These are phyloP conservation scores for Lophotis ruficrista DNA, from an alignment of 2,113 vertebrate genomes.

Conservation along the genomic window DNA sequence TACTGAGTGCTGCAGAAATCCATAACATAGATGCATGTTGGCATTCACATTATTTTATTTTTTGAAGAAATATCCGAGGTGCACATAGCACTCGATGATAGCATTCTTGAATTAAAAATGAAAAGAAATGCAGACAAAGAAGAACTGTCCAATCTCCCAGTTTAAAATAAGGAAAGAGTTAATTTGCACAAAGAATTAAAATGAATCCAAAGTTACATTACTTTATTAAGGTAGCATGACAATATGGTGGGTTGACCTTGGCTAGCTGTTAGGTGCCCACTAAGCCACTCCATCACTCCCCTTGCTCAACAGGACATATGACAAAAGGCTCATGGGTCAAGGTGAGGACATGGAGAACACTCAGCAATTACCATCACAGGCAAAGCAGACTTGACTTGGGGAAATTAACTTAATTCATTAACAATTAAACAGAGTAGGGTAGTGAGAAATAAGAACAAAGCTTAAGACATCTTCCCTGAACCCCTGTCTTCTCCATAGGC, in stretches of 20 bases:
- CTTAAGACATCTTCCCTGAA: background rate
- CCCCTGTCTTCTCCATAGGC: background rate
- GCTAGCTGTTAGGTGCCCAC: background rate
- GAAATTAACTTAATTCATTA: background rate
- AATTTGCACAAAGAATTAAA: background rate
- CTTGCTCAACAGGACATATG: background rate
- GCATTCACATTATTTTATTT: background rate
- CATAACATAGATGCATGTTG: background rate
- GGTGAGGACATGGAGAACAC: background rate
- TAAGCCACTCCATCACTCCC: background rate
- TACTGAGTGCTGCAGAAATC: background rate
- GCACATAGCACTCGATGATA: background rate
- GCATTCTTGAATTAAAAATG: background rate
- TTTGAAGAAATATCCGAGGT: background rate
- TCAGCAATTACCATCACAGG: rapidly evolving
- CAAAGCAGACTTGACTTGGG: background rate
- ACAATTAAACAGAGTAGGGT: background rate
- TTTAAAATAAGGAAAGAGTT: background rate
- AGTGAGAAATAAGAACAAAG: background rate
- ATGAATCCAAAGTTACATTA: background rate
- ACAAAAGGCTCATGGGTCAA: background rate
- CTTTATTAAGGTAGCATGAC: background rate
- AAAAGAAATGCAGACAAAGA: background rate
- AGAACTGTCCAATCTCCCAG: background rate
- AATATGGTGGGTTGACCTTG: background rate